Evolutionary conservation across 2,113 vertebrate species (phyloP).

Genomic region (Arizona elegans): DNA sequence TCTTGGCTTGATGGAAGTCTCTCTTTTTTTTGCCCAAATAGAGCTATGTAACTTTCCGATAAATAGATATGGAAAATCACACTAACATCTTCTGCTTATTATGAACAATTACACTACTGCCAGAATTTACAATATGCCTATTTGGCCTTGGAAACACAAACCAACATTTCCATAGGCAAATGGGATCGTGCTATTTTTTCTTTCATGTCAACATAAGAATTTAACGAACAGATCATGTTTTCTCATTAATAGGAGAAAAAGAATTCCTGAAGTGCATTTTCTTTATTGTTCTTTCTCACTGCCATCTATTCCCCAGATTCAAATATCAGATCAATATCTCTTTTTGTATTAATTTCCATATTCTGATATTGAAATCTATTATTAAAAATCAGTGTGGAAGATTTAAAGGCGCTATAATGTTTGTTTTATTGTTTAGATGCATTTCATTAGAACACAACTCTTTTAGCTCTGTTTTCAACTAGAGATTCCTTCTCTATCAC

Average conservation of each 20-base stretch:
- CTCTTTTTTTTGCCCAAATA: not conserved
- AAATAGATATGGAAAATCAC: not conserved
- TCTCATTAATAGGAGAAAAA: not conserved
- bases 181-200: not conserved
- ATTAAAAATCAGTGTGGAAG: not conserved
- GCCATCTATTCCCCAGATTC: not conserved
- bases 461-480: not conserved
- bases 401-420: not conserved
- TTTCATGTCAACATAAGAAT: not conserved
- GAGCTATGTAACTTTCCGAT: not conserved
- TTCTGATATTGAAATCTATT: not conserved
- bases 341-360: not conserved
- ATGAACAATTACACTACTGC: not conserved
- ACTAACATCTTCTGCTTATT: not conserved
- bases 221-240: not conserved
- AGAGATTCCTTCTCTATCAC: not conserved
- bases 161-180: slow-evolving; percentile 10
- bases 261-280: not conserved
- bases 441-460: not conserved
- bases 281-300: not conserved
- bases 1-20: not conserved
- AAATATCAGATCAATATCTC: not conserved
- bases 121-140: not conserved
- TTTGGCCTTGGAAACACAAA: not conserved
- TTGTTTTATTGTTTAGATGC: not conserved